Base-by-base conservation (phyloP, 2,797 vertebrate genomes). In the Columba guinea region DNA sequence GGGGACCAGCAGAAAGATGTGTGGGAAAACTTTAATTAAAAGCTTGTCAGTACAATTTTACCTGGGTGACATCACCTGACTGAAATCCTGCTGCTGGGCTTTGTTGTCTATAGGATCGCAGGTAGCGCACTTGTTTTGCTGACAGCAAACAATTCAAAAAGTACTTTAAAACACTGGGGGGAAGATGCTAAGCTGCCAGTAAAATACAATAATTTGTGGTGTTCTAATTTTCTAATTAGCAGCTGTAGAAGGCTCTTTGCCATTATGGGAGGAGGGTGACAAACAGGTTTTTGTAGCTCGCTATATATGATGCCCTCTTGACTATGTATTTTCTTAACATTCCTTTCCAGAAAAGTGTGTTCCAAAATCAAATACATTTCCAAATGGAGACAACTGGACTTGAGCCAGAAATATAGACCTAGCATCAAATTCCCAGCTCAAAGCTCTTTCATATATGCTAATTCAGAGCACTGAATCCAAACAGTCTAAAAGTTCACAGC, bases 21-120 rank as follows among this genome's bases (percentile, higher is more conserved):
- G 98, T 98, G 98, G 98, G 98, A 98, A 98, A 98, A 98, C 98
- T 99, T 99, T 99, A 99, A 99, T 99, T 99, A 99, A 99, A 99
- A 99, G 98, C 98, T 97, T 98, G 98, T 99, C 99, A 98, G 98
- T 97, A 98, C 98, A 98, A 97, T 98, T 98, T 98, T 98, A 98
- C 98, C 98, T 98, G 98, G 98, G 98, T 98, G 98, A 98, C 98
- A 98, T 98, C 98, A 98, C 97, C 98, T 98, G 98, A 98, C 97
- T 98, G 98, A 97, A 98, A 98, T 98, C 97, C 98, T 86, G 98
- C 98, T 97, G 97, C 97, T 34, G 95, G 98, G 97, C 98, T 98
- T 98, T 98, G 97, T 98, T 98, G 98, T 98, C 96, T 97, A 96
- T 96, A 95, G 96, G 97, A 98, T 98, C 89, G 96, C 96, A 97